Base-by-base conservation (phyloP, 1,140 invertebrate genomes). In the Drosophila bocki region DNA sequence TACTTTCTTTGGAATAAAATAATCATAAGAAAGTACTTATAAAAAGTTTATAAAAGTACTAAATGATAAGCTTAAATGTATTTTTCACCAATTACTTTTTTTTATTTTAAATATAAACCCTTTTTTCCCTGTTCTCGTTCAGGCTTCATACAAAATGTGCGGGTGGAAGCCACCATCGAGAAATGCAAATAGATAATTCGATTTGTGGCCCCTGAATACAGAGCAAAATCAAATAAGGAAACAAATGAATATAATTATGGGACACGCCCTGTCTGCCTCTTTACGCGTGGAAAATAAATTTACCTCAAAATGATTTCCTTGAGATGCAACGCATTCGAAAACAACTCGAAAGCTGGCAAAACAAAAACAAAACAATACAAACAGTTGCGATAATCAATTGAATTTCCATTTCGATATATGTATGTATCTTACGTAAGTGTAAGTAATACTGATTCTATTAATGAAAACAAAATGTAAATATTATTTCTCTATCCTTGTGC, bases 191-290 rank as follows among this genome's bases (percentile, higher is more conserved):
- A 54, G 39, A 72, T 72, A 72, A 50, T 72, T 72, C 68, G 70
- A 72, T 72, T 72, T 72, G 37, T 71, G 69, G 19, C 57, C 42
- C 37, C 15, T 53, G 47, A 53, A 53, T 69, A 64, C 44, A 50
- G 60, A 65, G 19, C 19, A 50, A 51, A 72, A 51, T 60, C 70
- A 44, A 74, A 74, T 74, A 74, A 72, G 70, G 68, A 74, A 74
- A 72, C 68, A 51, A 60, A 72, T 72, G 45, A 3, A 17, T 35
- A 41, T 72, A 72, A 74, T 74, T 45, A 69, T 74, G 68, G 54
- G 32, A 47, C 68, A 74, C 70, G 35, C 53, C 53, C n/a, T 37
- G 54, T 32, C 54, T 51, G 67, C 26, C 51, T 33, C 51, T 33
- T 59, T 50, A 69, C 35, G 65, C 51, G n/a, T 59, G 69, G 29